Percentiles rank a stretch among this genome's conserved stretches.
Evolutionary conservation across 2,797 vertebrate species (phyloP).

Genomic region (Squalus acanthias): DNA sequence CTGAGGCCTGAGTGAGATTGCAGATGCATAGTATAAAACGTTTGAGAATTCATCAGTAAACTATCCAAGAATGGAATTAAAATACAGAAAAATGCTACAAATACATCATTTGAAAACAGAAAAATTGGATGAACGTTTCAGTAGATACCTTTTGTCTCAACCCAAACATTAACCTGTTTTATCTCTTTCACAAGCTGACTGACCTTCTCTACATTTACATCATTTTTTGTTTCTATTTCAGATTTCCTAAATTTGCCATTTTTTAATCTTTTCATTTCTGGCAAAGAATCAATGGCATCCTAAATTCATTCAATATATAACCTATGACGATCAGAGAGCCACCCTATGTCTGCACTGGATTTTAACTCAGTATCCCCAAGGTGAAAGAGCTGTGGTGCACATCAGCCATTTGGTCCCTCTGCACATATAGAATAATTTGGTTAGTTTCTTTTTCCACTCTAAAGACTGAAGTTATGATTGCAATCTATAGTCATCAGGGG

Average conservation of each 20-base stretch:
- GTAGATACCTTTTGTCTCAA: not conserved
- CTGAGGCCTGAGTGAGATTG: not conserved
- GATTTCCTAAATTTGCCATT: not conserved
- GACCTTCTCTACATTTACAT: not conserved
- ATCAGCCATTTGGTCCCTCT: too few relatives aligned
- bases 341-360: not conserved
- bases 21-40: not conserved
- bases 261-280: not conserved
- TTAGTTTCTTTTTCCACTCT: not conserved
- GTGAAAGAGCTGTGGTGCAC: too few relatives aligned
- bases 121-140: not conserved
- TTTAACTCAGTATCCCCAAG: not conserved
- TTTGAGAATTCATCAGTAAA: not conserved
- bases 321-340: not conserved
- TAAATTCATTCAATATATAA: not conserved
- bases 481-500: not conserved
- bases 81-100: not conserved
- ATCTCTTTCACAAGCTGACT: not conserved
- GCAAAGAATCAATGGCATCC: not conserved
- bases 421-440: not conserved
- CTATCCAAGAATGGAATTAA: not conserved
- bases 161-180: not conserved
- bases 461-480: not conserved
- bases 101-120: not conserved
- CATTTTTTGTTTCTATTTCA: not conserved